Conservation (phyloP, 2,888 invertebrate genomes). For the Lithosia quadra region DNA sequence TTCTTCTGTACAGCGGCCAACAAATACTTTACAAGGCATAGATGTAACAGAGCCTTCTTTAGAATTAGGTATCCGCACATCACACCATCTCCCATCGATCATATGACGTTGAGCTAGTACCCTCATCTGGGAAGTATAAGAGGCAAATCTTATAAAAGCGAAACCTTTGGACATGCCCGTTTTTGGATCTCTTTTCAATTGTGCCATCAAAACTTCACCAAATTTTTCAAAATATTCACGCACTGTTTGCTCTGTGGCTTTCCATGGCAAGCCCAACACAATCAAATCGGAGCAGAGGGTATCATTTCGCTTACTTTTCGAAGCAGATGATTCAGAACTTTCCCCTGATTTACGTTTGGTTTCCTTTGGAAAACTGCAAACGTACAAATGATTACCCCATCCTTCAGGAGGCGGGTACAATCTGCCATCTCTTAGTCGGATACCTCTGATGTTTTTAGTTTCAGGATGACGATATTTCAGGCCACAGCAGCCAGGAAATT, state of each 20-base stretch:
- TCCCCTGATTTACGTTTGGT: slow-evolving; percentile 98
- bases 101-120: slow-evolving; percentile 97
- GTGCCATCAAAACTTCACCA: slow-evolving; percentile 99
- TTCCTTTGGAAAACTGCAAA: slow-evolving; percentile 95
- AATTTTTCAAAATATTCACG: slow-evolving; percentile 98
- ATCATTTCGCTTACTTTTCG: slow-evolving; percentile 97
- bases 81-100: slow-evolving; percentile 99
- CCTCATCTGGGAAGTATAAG: slow-evolving; percentile 97
- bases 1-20: slow-evolving; percentile 94
- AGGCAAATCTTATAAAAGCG: slow-evolving; percentile 98
- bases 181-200: slow-evolving; percentile 96
- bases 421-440: slow-evolving; percentile 96
- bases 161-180: slow-evolving; percentile 99
- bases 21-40: slow-evolving; percentile 94
- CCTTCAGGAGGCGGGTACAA: slow-evolving; percentile 95
- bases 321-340: slow-evolving; percentile 93
- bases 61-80: slow-evolving; percentile 99
- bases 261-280: slow-evolving; percentile 99
- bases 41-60: slow-evolving; percentile 92
- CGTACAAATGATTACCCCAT: slow-evolving; percentile 93
- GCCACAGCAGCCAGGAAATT: slow-evolving; percentile 98
- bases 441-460: slow-evolving; percentile 95
- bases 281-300: slow-evolving; percentile 98
- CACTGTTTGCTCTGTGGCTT: slow-evolving; percentile 98
- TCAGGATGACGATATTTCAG: slow-evolving; percentile 98